Evolutionary conservation across 2,797 vertebrate genomes (phyloP).

Genomic region (Steatocranus sp.): DNA sequence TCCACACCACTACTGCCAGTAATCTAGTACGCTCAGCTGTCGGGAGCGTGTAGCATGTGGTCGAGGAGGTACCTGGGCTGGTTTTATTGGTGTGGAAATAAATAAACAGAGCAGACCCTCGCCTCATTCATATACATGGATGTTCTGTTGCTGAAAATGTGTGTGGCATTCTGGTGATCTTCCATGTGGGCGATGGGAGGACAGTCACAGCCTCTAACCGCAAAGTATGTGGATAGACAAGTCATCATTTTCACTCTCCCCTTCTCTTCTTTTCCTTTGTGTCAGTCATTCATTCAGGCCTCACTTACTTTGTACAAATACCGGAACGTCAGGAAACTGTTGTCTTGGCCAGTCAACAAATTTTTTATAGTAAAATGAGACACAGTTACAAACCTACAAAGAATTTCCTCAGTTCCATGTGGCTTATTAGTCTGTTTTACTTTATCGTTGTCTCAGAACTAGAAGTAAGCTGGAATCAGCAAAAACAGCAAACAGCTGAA

Average conservation of each 20-base stretch:
- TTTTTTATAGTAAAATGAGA: neutral
- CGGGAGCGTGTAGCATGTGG: conserved; percentile 26
- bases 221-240: conserved; percentile 58
- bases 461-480: neutral
- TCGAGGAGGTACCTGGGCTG: neutral
- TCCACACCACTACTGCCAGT: conserved; percentile 41
- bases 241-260: conserved; percentile 25
- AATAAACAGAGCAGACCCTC: conserved; percentile 28
- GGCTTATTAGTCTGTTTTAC: neutral
- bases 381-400: neutral
- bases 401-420: neutral
- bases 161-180: conserved; percentile 44
- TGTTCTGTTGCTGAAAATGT: conserved; percentile 17
- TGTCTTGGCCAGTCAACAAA: neutral
- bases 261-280: neutral
- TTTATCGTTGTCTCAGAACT: neutral
- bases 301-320: neutral
- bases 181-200: conserved; percentile 47
- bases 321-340: neutral
- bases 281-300: neutral
- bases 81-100: conserved; percentile 42
- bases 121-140: conserved; percentile 21
- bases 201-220: conserved; percentile 38
- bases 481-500: neutral
- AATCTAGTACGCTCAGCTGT: conserved; percentile 47